phyloP scores from a whole-genome alignment of 2,113 vertebrate species.

The Sebastes fasciatus region DNA sequence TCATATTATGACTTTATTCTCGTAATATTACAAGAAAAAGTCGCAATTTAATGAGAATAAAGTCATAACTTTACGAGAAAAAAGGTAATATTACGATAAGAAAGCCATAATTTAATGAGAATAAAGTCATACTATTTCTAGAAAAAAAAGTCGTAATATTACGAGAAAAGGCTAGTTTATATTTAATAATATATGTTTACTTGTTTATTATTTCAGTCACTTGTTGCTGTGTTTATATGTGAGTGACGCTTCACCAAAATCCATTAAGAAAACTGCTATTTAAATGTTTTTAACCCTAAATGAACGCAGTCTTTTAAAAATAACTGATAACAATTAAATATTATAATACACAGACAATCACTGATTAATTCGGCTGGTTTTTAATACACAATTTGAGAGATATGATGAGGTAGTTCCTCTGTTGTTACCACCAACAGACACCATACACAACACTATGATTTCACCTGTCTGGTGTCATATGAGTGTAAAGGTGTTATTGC shows the following conservation, averaged over 20 bases:
- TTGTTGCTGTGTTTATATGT: slow-evolving; percentile 42
- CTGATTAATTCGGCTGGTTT: not conserved
- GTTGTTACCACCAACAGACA: too few relatives aligned
- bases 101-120: too few relatives aligned
- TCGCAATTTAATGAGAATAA: too few relatives aligned
- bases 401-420: not conserved
- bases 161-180: fast-evolving
- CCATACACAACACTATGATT: too few relatives aligned
- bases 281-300: not conserved
- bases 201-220: slow-evolving; percentile 23
- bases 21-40: too few relatives aligned
- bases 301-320: fast-evolving
- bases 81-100: too few relatives aligned
- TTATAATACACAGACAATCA: fast-evolving
- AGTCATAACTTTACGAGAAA: too few relatives aligned
- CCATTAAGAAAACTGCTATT: fast-evolving
- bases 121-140: too few relatives aligned
- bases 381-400: fast-evolving
- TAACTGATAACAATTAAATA: fast-evolving
- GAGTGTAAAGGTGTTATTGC: not conserved
- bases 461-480: too few relatives aligned
- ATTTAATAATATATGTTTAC: not conserved
- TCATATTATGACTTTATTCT: too few relatives aligned
- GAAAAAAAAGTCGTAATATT: too few relatives aligned
- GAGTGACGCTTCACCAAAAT: not conserved